Conservation (phyloP, 23 tunicate species). For the Diplosoma virens region DNA sequence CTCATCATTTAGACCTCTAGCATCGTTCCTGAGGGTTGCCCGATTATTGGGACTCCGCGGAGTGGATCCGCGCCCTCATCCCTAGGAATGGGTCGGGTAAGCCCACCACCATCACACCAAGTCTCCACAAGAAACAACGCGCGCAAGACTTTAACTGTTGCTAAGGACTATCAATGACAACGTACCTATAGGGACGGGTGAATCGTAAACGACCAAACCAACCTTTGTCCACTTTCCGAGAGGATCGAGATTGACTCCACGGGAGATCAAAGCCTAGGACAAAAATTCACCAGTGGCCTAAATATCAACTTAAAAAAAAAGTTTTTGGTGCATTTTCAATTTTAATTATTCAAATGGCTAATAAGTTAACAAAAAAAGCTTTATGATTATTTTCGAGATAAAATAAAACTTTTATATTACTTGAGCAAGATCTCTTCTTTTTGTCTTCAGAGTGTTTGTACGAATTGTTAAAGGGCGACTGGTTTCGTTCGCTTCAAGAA, state of each 20-base stretch:
- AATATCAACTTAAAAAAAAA: not conserved
- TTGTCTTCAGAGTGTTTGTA: constrained; percentile 90
- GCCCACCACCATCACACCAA: too few species aligned
- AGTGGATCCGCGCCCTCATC: too few species aligned
- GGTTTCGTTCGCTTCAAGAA: constrained; percentile 95
- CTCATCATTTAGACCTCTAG: too few species aligned
- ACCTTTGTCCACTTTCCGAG: constrained; percentile 99
- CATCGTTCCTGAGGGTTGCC: too few species aligned
- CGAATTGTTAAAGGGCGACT: constrained; percentile 89
- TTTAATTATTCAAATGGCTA: not conserved
- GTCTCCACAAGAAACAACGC: too few species aligned
- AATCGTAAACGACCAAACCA: constrained; percentile 91
- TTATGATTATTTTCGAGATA: not conserved
- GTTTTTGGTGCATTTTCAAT: not conserved
- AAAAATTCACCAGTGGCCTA: not conserved
- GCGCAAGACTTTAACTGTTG: too few species aligned
- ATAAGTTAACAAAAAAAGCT: not conserved
- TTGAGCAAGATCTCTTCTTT: constrained; percentile 94
- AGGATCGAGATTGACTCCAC: constrained; percentile 96
- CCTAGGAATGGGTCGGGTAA: too few species aligned
- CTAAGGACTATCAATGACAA: too few species aligned
- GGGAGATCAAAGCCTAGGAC: constrained; percentile 75
- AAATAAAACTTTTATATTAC: too few species aligned
- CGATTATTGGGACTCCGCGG: too few species aligned
- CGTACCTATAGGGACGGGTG: constrained; percentile 86